A percentile compares a stretch with the other conserved stretches of the same genome.
These are phyloP conservation scores for Alosa sapidissima DNA, from an alignment of 2,797 vertebrate genomes.

Conservation along the genomic window DNA sequence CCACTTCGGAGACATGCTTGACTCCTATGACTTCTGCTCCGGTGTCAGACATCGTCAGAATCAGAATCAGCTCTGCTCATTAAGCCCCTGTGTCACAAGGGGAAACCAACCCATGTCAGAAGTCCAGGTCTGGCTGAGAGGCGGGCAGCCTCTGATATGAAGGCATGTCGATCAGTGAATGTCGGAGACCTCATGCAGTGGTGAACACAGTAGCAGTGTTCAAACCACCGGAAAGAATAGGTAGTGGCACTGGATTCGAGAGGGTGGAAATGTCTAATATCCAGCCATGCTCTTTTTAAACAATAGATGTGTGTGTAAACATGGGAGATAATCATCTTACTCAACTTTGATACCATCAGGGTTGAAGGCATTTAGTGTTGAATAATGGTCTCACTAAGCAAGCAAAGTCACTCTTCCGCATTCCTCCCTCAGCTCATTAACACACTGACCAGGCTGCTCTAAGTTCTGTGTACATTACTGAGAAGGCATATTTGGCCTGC, in stretches of 20 bases:
- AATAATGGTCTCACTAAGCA: background rate
- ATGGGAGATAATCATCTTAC: background rate
- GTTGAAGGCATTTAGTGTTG: background rate
- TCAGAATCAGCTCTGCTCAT: background rate
- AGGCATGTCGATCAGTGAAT: background rate
- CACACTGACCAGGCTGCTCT: conserved; percentile 53
- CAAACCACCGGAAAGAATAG: background rate
- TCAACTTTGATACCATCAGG: conserved; percentile 11
- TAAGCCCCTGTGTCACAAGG: conserved; percentile 4
- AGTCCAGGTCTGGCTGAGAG: background rate
- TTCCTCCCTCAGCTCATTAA: conserved; percentile 61
- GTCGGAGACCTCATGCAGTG: background rate
- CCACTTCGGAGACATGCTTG: background rate
- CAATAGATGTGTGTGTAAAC: background rate
- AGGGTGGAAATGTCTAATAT: background rate
- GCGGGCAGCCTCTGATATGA: background rate
- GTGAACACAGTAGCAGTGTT: too few relatives aligned
- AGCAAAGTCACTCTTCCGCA: conserved; percentile 52
- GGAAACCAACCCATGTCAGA: background rate
- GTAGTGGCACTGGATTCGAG: background rate
- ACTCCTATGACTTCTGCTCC: background rate
- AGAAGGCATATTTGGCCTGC: conserved; percentile 42
- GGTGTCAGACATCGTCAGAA: background rate
- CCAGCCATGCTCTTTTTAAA: background rate
- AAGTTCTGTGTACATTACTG: conserved; percentile 68